These are phyloP conservation scores for Chamaetylas fuelleborni DNA, from an alignment of 2,113 vertebrate genomes.

Conservation along the genomic window DNA sequence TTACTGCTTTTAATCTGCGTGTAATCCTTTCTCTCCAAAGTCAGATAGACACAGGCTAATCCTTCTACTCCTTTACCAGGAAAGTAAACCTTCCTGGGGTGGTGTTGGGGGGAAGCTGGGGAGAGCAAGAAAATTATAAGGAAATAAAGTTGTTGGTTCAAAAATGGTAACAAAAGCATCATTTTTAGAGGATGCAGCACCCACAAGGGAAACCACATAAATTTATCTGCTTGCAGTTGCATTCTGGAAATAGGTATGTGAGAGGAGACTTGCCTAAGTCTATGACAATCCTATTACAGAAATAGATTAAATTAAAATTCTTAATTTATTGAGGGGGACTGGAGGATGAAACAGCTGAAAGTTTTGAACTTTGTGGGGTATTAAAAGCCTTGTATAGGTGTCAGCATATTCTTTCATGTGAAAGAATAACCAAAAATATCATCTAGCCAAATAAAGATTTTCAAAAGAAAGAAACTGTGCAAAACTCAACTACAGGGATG, in stretches of 20 bases:
- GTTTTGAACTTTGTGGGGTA: background rate
- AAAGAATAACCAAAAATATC: background rate
- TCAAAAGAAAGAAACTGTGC: background rate
- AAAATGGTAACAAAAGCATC: background rate
- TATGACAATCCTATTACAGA: background rate
- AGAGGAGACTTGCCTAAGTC: background rate
- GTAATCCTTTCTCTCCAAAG: slow-evolving; percentile 33
- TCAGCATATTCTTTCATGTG: background rate
- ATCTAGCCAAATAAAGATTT: background rate
- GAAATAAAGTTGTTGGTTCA: background rate
- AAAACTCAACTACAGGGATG: background rate
- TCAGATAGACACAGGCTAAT: slow-evolving; percentile 17
- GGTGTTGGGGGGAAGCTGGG: accelerated
- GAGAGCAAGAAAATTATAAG: background rate
- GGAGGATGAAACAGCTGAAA: background rate
- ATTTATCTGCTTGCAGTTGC: background rate
- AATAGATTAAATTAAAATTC: slow-evolving; percentile 19
- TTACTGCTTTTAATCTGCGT: slow-evolving; percentile 3
- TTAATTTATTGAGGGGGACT: background rate
- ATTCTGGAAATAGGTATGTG: background rate
- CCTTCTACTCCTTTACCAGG: background rate
- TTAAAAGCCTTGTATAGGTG: background rate
- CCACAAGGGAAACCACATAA: background rate
- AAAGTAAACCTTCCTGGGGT: background rate
- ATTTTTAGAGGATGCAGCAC: background rate